Conservation (phyloP, 2,888 invertebrate genomes). For the Drosophila pseudotalamancana region DNA sequence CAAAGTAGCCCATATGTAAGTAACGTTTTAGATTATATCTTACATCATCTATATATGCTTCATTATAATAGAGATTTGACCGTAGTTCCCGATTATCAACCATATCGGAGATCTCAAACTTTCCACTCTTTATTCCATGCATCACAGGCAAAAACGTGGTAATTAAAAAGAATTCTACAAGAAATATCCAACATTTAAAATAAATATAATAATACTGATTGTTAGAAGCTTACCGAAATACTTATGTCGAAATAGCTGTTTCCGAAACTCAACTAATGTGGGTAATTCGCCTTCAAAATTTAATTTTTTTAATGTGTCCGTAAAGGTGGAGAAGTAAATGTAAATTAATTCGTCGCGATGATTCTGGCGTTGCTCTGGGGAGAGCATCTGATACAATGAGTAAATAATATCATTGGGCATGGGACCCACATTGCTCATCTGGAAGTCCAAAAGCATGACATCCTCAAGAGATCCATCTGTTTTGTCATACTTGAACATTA, state of each 20-base stretch:
- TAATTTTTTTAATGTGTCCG: conserved; percentile 52
- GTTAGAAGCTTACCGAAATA: conserved; percentile 52
- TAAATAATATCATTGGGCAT: conserved; percentile 62
- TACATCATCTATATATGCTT: conserved; percentile 48
- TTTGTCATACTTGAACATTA: conserved; percentile 67
- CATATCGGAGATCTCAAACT: conserved; percentile 40
- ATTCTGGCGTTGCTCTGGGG: conserved; percentile 43
- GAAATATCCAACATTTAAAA: neutral
- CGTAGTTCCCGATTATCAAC: conserved; percentile 30
- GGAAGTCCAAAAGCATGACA: conserved; percentile 74
- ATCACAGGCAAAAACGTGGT: conserved; percentile 53
- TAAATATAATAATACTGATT: neutral
- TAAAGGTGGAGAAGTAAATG: conserved; percentile 64
- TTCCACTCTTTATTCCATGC: conserved; percentile 21
- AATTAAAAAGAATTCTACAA: conserved; percentile 61
- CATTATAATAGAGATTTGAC: conserved; percentile 19
- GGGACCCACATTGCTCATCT: conserved; percentile 65
- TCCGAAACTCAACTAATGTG: conserved; percentile 46
- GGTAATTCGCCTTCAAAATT: conserved; percentile 63
- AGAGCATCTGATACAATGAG: conserved; percentile 65
- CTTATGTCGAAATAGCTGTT: conserved; percentile 47
- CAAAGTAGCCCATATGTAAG: conserved; percentile 55
- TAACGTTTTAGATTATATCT: conserved; percentile 31
- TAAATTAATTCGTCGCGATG: conserved; percentile 58
- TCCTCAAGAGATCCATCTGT: conserved; percentile 43